Percentiles rank a stretch among this genome's conserved stretches.
phyloP scores from a whole-genome alignment of 1,140 invertebrate genomes.

The Zaprionus kolodkinae region DNA sequence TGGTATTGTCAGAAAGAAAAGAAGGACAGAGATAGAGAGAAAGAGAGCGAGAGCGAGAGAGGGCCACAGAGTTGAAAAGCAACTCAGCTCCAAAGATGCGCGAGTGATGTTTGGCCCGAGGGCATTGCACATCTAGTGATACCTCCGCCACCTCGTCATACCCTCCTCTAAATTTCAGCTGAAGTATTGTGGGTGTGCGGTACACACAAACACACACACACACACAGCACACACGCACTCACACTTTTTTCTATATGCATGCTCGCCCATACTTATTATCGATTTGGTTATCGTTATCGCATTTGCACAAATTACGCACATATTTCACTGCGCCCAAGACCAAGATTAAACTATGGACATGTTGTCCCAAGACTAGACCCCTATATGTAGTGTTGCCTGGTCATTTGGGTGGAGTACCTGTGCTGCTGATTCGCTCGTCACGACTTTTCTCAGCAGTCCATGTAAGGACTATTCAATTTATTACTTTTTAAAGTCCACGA shows the following conservation, averaged over 20 bases:
- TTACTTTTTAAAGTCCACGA: not conserved
- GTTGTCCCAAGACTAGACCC: not conserved
- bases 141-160: conserved; percentile 1
- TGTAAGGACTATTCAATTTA: not conserved
- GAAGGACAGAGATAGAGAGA: not conserved
- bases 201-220: conserved; percentile 9
- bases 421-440: conserved; percentile 13
- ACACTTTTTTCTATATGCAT: conserved; percentile 1
- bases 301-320: conserved; percentile 72
- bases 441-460: not conserved
- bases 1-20: not conserved
- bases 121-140: conserved; percentile 35
- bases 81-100: conserved; percentile 37
- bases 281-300: conserved; percentile 70
- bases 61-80: conserved; percentile 22
- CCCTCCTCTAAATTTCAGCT: not conserved
- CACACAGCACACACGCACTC: too few relatives aligned
- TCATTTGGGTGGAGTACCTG: not conserved
- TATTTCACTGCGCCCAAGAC: conserved; percentile 40
- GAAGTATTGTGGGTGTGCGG: conserved; percentile 58
- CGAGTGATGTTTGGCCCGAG: conserved; percentile 58
- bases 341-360: not conserved
- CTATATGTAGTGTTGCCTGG: not conserved
- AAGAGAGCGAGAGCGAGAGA: too few relatives aligned
- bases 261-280: conserved; percentile 11